These are phyloP conservation scores for Tholera decimalis DNA, from an alignment of 2,888 invertebrate genomes.

Conservation along the genomic window DNA sequence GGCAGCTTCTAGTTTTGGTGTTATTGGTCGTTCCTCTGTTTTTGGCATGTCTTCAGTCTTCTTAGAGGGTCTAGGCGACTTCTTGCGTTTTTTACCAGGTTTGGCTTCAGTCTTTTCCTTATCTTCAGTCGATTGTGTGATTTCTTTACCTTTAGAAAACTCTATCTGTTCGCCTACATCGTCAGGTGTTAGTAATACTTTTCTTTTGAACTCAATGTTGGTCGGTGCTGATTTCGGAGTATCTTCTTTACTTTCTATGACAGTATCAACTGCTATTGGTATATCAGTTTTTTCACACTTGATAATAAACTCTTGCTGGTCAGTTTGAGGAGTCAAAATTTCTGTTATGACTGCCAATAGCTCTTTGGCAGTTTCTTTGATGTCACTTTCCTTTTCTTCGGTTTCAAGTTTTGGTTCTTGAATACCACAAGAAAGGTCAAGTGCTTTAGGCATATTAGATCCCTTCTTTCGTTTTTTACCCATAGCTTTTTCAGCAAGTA, in stretches of 20 bases:
- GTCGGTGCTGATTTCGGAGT: not conserved
- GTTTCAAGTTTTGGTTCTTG: constrained; percentile 43
- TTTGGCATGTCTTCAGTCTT: constrained; percentile 32
- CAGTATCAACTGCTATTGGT: constrained; percentile 23
- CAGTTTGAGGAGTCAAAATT: constrained; percentile 38
- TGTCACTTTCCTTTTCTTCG: constrained; percentile 29
- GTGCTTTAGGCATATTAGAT: constrained; percentile 61
- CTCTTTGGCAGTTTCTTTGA: constrained; percentile 33
- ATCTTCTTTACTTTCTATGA: constrained; percentile 22
- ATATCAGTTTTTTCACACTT: constrained; percentile 30
- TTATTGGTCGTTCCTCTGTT: constrained; percentile 16
- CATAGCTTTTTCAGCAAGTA: constrained; percentile 58
- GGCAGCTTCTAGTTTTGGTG: constrained; percentile 24
- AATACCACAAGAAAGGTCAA: constrained; percentile 30
- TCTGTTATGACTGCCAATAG: constrained; percentile 46
- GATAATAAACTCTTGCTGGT: constrained; percentile 37
- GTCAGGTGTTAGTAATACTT: constrained; percentile 57
- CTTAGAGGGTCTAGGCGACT: constrained; percentile 65
- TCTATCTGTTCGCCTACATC: constrained; percentile 35
- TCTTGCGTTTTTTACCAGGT: constrained; percentile 72
- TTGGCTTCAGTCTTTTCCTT: constrained; percentile 63
- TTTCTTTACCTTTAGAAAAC: constrained; percentile 33
- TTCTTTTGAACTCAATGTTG: constrained; percentile 41
- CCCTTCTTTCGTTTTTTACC: constrained; percentile 71
- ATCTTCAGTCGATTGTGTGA: constrained; percentile 45